Evolutionary conservation across 2,797 vertebrate genomes (phyloP).

Genomic region (Ctenopoma multispine): DNA sequence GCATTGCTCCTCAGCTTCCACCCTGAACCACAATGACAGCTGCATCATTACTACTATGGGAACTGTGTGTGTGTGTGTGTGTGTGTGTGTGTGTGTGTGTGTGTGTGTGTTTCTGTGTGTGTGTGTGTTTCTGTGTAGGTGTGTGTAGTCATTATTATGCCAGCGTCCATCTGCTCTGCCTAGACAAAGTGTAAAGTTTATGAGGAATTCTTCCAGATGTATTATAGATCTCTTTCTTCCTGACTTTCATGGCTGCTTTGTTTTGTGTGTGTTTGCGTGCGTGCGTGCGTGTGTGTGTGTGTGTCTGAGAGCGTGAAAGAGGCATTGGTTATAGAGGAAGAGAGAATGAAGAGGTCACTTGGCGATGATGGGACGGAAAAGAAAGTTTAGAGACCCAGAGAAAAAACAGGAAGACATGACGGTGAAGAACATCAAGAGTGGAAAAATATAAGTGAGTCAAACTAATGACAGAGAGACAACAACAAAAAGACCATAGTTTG

Average conservation of each 20-base stretch:
- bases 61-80: conserved; percentile 1
- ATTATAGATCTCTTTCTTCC: conserved; percentile 40
- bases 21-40: conserved; percentile 52
- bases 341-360: conserved; percentile 13
- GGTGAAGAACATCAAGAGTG: not conserved
- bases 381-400: conserved; percentile 1
- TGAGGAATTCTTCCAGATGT: conserved; percentile 50
- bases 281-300: not conserved
- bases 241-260: conserved; percentile 24
- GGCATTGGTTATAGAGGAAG: conserved; percentile 12
- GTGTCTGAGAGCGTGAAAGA: not conserved
- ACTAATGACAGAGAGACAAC: conserved; percentile 6
- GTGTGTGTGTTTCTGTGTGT: conserved; percentile 21
- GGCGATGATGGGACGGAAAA: conserved; percentile 4
- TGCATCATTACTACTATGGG: conserved; percentile 45
- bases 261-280: conserved; percentile 1
- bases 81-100: conserved; percentile 11
- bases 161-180: conserved; percentile 54
- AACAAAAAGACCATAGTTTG: conserved; percentile 12
- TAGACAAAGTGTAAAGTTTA: conserved; percentile 71
- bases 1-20: conserved; percentile 31
- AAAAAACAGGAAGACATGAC: not conserved
- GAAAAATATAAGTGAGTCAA: conserved; percentile 1
- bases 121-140: conserved; percentile 13
- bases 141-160: conserved; percentile 48